A percentile compares a stretch with the other conserved stretches of the same genome.
Conservation (phyloP, 2,113 vertebrate species). For the Malurus cyaneus region DNA sequence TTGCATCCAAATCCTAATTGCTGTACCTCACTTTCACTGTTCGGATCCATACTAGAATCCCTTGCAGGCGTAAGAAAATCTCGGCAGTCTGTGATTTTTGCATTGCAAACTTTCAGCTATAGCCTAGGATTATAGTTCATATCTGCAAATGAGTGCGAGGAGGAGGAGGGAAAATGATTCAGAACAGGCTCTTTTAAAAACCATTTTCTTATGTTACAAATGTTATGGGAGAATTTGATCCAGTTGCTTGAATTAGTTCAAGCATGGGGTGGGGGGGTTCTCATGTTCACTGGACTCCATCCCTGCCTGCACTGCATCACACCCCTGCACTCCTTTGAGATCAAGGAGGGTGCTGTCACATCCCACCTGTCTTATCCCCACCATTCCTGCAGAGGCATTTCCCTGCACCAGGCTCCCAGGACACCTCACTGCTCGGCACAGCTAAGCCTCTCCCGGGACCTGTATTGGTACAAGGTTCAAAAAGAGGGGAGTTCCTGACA, state of each 20-base stretch:
- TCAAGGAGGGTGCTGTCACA: neutral
- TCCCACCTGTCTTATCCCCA: neutral
- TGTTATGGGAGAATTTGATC: neutral
- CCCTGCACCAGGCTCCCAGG: neutral
- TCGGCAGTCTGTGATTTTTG: neutral
- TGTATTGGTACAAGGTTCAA: rapidly evolving
- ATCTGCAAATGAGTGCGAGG: neutral
- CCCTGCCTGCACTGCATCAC: neutral
- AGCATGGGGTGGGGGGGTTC: rapidly evolving
- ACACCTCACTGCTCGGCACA: neutral
- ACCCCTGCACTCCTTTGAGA: neutral
- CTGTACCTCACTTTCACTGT: neutral
- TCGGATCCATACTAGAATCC: neutral
- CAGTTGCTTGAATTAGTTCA: neutral
- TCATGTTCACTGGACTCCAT: rapidly evolving
- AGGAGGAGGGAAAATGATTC: neutral
- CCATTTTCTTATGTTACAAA: neutral
- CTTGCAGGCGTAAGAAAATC: neutral
- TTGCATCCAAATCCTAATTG: neutral
- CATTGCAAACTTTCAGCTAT: neutral
- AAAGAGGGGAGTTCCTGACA: neutral
- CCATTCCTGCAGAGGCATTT: neutral
- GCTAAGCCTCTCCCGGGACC: rapidly evolving
- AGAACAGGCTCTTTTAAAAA: neutral
- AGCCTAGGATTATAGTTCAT: neutral